Percentiles rank a stretch among this genome's conserved stretches.
Evolutionary conservation across 2,113 vertebrate genomes (phyloP).

Genomic region (Zapornia atra): DNA sequence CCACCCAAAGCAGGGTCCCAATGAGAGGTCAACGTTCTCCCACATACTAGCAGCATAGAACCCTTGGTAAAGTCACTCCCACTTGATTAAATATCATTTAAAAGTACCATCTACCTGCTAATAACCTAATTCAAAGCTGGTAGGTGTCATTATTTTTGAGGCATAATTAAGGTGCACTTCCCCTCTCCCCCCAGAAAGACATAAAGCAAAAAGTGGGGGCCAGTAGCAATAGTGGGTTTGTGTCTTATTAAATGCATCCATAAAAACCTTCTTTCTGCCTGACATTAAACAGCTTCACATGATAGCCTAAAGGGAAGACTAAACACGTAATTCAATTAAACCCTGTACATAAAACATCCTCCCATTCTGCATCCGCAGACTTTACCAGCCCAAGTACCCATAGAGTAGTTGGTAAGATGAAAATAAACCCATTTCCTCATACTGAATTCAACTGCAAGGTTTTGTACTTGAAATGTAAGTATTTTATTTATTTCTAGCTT

Average conservation of each 20-base stretch:
- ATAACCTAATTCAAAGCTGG: neutral
- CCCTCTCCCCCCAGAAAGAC: neutral
- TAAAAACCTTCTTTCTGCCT: slow-evolving; percentile 43
- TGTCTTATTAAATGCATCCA: slow-evolving; percentile 21
- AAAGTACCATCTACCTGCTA: neutral
- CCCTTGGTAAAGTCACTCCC: neutral
- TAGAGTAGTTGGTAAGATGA: slow-evolving; percentile 47
- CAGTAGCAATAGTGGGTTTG: neutral
- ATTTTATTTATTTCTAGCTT: slow-evolving; percentile 88
- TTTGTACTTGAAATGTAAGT: slow-evolving; percentile 91
- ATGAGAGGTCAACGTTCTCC: slow-evolving; percentile 20
- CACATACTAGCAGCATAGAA: neutral
- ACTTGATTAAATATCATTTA: neutral
- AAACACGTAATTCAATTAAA: slow-evolving; percentile 13
- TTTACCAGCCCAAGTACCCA: slow-evolving; percentile 58
- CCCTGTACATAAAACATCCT: slow-evolving; percentile 21
- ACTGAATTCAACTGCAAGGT: slow-evolving; percentile 69
- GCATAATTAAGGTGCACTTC: neutral
- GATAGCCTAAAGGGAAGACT: slow-evolving; percentile 29
- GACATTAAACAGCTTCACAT: slow-evolving; percentile 41
- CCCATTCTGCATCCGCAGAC: slow-evolving; percentile 38
- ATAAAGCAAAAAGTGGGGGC: neutral
- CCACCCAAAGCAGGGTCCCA: neutral
- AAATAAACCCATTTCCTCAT: slow-evolving; percentile 64
- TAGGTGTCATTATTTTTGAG: neutral